Base-by-base conservation (phyloP, 1,140 invertebrate genomes). In the Arctopsyche grandis region DNA sequence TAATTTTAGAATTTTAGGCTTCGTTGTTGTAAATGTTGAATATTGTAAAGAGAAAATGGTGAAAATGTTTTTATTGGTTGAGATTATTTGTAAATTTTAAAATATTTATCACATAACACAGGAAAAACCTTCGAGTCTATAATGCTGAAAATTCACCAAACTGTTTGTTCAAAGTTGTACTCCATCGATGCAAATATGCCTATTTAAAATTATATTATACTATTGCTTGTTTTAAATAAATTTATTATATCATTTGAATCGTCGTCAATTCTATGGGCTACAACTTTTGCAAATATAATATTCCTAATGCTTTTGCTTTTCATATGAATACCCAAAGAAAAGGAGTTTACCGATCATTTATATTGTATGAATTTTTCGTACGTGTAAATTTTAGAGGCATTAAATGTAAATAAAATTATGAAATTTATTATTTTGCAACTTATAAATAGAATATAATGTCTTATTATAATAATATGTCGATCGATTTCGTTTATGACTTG, bases 1-100 rank as follows among this genome's bases (percentile, higher is more conserved):
- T 76, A 76, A 63, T 74, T 74, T 74, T 76, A 76, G 52, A 52
- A n/a, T 66, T 66, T 22, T 76, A 76, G 74, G 56, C 74, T 63
- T 76, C 26, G 43, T 74, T 74, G 74, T 76, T 76, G 74, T 76
- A 76, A 60, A 63, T 76, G 58, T 63, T 76, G 21, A 63, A 76
- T 60, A 76, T 76, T 63, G 12, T 76, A 9, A 76, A 16, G 38
- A 66, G 7, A 38, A 38, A 38, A 38, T 38, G 29, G 29, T 7
- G 29, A 22, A 66, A 29, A 69, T 69, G 66, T 19, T 38, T 60
- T 38, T 69, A 24, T 38, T 29, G 26, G 7, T 21, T 69, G 24
- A 43, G 16, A n/a, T 69, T 69, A 29, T 69, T 43, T 69, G 12
- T 10, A 69, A 69, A 29, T 69, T 69, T 69, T 69, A 12, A n/a